phyloP scores from a whole-genome alignment of 2,797 vertebrate species.

The Arrhamphus sclerolepis region DNA sequence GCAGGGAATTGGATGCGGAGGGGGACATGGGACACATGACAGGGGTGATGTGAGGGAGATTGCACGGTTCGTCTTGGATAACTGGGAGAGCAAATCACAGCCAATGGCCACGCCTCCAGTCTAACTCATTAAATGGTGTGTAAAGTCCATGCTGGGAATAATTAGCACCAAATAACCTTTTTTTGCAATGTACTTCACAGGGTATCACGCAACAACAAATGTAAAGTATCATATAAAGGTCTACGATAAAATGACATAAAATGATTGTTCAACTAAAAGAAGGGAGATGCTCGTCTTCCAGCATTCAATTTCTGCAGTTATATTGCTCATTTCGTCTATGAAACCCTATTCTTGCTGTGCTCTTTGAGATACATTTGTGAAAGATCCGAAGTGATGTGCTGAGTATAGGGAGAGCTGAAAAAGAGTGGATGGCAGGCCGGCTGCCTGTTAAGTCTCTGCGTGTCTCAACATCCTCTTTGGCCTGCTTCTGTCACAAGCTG shows the following conservation, averaged over 20 bases:
- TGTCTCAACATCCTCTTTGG: slow-evolving; percentile 77
- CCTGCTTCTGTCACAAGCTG: slow-evolving; percentile 83
- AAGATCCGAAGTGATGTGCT: slow-evolving; percentile 74
- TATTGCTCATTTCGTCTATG: slow-evolving; percentile 36
- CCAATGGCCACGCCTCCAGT: slow-evolving; percentile 66
- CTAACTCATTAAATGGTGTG: slow-evolving; percentile 75
- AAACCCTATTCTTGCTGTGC: slow-evolving; percentile 35
- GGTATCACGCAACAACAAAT: slow-evolving; percentile 32
- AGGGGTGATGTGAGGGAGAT: slow-evolving; percentile 70
- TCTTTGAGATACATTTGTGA: slow-evolving; percentile 49
- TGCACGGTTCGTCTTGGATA: slow-evolving; percentile 74
- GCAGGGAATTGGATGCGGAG: slow-evolving; percentile 61
- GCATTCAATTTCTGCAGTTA: slow-evolving; percentile 31
- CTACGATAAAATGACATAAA: slow-evolving; percentile 45
- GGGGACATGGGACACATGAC: slow-evolving; percentile 68
- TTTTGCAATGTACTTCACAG: slow-evolving; percentile 46
- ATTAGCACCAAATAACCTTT: slow-evolving; percentile 70
- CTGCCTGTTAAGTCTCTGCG: slow-evolving; percentile 74
- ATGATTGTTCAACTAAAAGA: slow-evolving; percentile 37
- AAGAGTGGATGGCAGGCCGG: slow-evolving; percentile 77
- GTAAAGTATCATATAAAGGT: slow-evolving; percentile 42
- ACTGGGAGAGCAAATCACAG: slow-evolving; percentile 70
- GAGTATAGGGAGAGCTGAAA: slow-evolving; percentile 76
- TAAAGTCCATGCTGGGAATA: slow-evolving; percentile 76
- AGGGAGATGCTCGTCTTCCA: slow-evolving; percentile 36